Conservation (phyloP, 1,140 invertebrate genomes). For the Pachypeltis micranthus region DNA sequence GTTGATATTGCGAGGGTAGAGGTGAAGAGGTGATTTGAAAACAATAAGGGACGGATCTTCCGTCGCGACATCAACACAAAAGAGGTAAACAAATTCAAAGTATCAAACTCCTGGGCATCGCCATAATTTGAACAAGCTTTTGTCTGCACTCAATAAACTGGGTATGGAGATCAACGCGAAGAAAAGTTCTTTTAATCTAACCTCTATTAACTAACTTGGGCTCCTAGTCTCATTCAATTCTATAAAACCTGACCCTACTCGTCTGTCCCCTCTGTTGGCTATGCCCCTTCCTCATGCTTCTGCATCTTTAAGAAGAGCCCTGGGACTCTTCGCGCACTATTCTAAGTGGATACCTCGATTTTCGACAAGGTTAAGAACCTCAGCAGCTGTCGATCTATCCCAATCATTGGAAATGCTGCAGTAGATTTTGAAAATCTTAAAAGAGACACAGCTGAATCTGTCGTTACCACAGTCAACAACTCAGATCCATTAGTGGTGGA, state of each 20-base stretch:
- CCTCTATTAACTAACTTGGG: background rate
- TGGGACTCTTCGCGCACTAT: slow-evolving; percentile 7
- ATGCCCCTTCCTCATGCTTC: background rate
- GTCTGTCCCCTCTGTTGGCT: background rate
- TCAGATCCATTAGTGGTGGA: too few species aligned
- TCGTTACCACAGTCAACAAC: too few species aligned
- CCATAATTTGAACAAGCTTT: background rate
- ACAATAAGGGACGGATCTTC: too few species aligned
- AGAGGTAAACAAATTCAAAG: too few species aligned
- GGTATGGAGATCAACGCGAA: background rate
- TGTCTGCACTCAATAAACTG: background rate
- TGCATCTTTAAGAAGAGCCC: background rate
- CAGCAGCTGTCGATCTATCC: background rate
- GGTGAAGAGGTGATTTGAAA: too few species aligned
- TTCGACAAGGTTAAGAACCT: background rate
- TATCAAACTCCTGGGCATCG: too few species aligned
- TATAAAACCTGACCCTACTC: background rate
- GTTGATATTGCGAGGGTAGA: too few species aligned
- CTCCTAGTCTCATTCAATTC: background rate
- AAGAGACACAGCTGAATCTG: too few species aligned
- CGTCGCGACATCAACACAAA: too few species aligned
- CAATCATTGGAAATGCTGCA: background rate
- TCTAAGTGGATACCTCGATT: background rate
- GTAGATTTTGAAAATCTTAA: background rate
- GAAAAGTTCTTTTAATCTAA: background rate